Evolutionary conservation across 2,797 vertebrate species (phyloP).

Genomic region (Chelon auratus): DNA sequence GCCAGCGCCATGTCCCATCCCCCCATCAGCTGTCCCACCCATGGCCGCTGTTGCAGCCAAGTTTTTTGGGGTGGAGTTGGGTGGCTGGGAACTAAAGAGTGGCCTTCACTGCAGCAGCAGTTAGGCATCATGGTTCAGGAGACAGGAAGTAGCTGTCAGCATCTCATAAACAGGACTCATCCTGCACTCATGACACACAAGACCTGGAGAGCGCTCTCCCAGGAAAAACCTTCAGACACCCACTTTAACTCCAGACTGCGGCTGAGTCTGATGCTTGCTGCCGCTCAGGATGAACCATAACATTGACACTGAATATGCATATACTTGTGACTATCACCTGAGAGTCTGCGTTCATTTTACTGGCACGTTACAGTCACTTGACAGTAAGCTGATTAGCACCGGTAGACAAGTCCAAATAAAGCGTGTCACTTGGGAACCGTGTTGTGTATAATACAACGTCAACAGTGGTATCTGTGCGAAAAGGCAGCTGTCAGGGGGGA

Average conservation of each 20-base stretch:
- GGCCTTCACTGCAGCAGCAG: conserved; percentile 70
- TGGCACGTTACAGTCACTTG: conserved; percentile 27
- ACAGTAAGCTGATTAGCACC: conserved; percentile 36
- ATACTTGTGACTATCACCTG: conserved; percentile 66
- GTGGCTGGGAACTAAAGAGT: conserved; percentile 63
- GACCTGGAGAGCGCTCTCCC: conserved; percentile 61
- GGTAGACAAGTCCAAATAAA: conserved; percentile 22
- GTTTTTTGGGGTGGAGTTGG: conserved; percentile 70
- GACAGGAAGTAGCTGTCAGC: conserved; percentile 86
- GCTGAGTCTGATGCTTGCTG: conserved; percentile 21
- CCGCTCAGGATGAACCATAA: conserved; percentile 27
- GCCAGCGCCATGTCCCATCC: conserved; percentile 60
- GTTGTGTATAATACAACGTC: conserved; percentile 29
- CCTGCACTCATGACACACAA: conserved; percentile 74
- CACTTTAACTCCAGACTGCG: conserved; percentile 26
- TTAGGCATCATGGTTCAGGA: conserved; percentile 71
- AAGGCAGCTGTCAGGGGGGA: background rate
- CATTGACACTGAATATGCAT: background rate
- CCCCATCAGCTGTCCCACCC: conserved; percentile 76
- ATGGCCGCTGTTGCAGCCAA: conserved; percentile 52
- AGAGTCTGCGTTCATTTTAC: conserved; percentile 26
- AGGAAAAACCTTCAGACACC: conserved; percentile 53
- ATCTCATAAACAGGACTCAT: conserved; percentile 83
- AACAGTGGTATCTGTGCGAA: conserved; percentile 11
- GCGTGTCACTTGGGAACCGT: background rate